These are phyloP conservation scores for Macrotis lagotis DNA, from an alignment of 2,113 vertebrate genomes.

Conservation along the genomic window DNA sequence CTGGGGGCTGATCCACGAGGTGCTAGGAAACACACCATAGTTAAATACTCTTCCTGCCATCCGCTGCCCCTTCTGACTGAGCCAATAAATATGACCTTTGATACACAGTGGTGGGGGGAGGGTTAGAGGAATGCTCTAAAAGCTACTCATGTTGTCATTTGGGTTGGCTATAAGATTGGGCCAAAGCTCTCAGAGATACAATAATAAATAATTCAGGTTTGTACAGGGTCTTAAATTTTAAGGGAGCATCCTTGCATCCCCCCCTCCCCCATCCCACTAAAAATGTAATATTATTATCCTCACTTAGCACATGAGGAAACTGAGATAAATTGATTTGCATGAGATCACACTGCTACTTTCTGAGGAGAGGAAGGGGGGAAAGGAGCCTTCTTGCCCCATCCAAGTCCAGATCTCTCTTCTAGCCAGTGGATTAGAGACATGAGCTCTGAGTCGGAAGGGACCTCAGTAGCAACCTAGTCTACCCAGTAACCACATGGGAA, in stretches of 20 bases:
- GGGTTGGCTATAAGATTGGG: neutral
- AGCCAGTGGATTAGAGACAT: neutral
- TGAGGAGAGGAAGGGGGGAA: neutral
- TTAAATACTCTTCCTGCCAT: neutral
- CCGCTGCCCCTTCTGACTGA: neutral
- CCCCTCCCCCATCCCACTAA: neutral
- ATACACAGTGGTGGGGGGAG: neutral
- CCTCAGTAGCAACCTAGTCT: neutral
- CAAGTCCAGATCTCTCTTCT: neutral
- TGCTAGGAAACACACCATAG: rapidly evolving
- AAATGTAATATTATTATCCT: neutral
- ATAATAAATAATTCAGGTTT: neutral
- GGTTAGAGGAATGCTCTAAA: neutral
- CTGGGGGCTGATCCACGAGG: neutral
- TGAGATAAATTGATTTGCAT: neutral
- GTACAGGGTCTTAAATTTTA: neutral
- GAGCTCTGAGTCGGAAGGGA: neutral
- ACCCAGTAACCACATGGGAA: neutral
- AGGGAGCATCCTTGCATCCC: neutral
- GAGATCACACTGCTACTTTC: neutral
- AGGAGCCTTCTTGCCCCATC: neutral
- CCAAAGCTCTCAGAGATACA: neutral
- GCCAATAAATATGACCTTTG: neutral
- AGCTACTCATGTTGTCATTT: neutral
- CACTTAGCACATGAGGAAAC: neutral